phyloP scores from a whole-genome alignment of 2,797 vertebrate genomes.

The Potorous gilbertii region DNA sequence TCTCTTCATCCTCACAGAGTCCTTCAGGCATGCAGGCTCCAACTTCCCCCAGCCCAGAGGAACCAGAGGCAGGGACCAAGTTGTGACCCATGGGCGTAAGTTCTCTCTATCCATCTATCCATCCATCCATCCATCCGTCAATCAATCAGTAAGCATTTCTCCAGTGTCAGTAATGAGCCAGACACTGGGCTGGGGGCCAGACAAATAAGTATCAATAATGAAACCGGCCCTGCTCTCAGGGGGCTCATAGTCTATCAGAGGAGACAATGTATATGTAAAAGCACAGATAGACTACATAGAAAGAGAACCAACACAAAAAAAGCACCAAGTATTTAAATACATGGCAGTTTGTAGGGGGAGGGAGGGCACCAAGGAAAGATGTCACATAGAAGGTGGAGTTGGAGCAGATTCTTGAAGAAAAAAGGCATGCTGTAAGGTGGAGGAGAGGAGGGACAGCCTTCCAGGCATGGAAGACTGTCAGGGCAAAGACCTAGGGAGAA shows the following conservation, averaged over 20 bases:
- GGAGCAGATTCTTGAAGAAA: neutral
- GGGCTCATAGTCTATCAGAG: neutral
- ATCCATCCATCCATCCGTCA: neutral
- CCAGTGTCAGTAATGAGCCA: neutral
- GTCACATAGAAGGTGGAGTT: neutral
- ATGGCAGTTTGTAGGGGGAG: neutral
- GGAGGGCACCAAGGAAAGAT: neutral
- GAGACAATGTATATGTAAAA: neutral
- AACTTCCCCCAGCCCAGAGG: neutral
- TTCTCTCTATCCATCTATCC: neutral
- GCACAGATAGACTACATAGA: neutral
- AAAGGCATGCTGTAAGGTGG: neutral
- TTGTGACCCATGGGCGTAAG: neutral
- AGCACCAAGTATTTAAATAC: neutral
- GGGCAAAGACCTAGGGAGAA: neutral
- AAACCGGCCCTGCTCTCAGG: neutral
- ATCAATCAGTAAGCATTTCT: neutral
- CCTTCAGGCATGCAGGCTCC: neutral
- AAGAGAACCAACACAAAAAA: neutral
- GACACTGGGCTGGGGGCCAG: neutral
- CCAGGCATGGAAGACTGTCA: neutral
- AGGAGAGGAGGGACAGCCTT: neutral
- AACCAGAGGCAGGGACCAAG: neutral
- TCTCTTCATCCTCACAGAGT: neutral
- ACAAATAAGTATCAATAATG: neutral